Evolutionary conservation across 2,797 vertebrate genomes (phyloP).

Genomic region (Tachyglossus aculeatus): DNA sequence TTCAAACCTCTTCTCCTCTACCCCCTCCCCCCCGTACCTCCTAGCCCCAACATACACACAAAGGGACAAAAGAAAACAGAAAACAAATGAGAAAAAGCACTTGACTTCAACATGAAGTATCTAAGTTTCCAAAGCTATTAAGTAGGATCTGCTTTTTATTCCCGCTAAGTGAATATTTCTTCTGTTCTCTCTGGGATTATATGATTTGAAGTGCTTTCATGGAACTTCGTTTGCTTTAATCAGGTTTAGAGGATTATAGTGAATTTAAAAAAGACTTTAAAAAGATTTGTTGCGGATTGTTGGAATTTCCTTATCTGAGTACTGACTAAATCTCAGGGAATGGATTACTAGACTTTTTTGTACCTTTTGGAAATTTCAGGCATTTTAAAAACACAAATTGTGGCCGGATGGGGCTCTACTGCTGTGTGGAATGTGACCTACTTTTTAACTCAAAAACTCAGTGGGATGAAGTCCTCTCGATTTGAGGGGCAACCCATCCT

Average conservation of each 20-base stretch:
- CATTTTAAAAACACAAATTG: constrained; percentile 14
- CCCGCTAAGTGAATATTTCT: neutral
- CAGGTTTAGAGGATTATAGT: constrained; percentile 11
- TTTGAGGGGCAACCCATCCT: neutral
- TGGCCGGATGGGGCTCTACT: neutral
- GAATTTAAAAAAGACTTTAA: neutral
- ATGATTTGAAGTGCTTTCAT: neutral
- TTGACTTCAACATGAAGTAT: constrained; percentile 19
- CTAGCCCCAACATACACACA: too few species aligned
- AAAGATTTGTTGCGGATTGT: neutral
- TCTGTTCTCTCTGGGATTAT: constrained; percentile 10
- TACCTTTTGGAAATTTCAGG: neutral
- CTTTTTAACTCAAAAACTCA: too few species aligned
- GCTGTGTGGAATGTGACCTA: neutral
- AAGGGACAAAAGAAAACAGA: neutral
- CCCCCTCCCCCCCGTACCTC: too few species aligned
- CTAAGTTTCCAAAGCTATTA: neutral
- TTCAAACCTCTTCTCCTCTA: too few species aligned
- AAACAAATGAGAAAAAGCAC: neutral
- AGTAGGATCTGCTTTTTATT: neutral
- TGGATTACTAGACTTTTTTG: neutral
- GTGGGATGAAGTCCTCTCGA: neutral
- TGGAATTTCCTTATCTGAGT: neutral
- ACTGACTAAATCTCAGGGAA: neutral
- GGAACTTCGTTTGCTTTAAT: neutral